phyloP scores from a whole-genome alignment of 1,140 invertebrate species.

The Drosophila insularis region DNA sequence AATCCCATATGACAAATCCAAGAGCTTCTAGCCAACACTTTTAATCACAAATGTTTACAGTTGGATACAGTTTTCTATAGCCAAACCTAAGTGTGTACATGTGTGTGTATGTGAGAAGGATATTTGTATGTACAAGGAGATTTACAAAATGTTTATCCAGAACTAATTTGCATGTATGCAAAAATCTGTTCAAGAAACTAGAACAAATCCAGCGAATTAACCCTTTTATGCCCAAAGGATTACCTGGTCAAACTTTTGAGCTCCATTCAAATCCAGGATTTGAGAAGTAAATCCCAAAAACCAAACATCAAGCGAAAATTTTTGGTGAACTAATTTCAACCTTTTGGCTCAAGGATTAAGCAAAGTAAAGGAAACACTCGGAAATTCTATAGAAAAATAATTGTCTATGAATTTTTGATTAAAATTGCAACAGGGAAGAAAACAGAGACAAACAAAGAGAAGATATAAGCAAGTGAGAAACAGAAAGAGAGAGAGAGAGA shows the following conservation, averaged over 20 bases:
- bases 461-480: not conserved
- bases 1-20: not conserved
- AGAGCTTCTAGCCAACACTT: not conserved
- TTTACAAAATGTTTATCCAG: not conserved
- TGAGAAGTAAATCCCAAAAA: constrained; percentile 64
- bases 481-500: not conserved
- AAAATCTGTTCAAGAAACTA: constrained; percentile 15
- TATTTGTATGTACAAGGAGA: not conserved
- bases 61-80: not conserved
- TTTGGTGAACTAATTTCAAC: constrained; percentile 38
- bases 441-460: constrained; percentile 8
- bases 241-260: constrained; percentile 62
- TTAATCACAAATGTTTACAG: constrained; percentile 13
- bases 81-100: not conserved
- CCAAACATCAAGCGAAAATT: constrained; percentile 22
- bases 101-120: too few species aligned
- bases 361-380: constrained; percentile 1
- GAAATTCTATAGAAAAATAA: constrained; percentile 15
- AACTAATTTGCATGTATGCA: constrained; percentile 18
- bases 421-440: constrained; percentile 36
- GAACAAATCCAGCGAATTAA: constrained; percentile 58
- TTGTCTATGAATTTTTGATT: constrained; percentile 34
- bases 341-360: constrained; percentile 47
- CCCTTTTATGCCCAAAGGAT: constrained; percentile 60
- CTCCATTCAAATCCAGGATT: constrained; percentile 68